These are phyloP conservation scores for Lasioglossum calceatum DNA, from an alignment of 2,888 invertebrate genomes.

Conservation along the genomic window DNA sequence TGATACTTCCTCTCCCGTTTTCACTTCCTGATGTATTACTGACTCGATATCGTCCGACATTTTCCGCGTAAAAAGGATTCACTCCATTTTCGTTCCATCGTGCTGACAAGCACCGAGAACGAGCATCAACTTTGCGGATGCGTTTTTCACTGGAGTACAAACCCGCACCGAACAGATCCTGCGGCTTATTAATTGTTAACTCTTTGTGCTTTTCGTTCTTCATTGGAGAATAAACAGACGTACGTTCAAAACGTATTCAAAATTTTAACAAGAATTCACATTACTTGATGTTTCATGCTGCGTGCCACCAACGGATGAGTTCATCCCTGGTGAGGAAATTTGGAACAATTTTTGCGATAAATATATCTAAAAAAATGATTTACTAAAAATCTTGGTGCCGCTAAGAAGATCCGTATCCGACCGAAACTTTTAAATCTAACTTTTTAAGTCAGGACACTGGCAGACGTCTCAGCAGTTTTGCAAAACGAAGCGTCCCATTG, in stretches of 20 bases:
- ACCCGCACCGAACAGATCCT: background rate
- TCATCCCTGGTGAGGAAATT: background rate
- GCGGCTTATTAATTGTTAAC: background rate
- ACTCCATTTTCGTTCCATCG: slow-evolving; percentile 20
- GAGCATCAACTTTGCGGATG: slow-evolving; percentile 23
- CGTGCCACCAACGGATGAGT: background rate
- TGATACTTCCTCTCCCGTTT: slow-evolving; percentile 34
- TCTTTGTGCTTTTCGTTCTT: background rate
- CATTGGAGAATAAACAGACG: background rate
- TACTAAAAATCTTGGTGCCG: background rate
- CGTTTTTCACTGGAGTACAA: background rate
- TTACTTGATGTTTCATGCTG: background rate
- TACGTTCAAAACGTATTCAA: background rate
- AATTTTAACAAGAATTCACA: background rate
- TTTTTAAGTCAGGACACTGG: background rate
- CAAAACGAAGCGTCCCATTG: background rate
- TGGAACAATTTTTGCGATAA: background rate
- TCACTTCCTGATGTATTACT: slow-evolving; percentile 38
- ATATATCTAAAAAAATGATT: no score
- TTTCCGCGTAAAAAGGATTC: slow-evolving; percentile 14
- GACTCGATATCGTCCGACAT: slow-evolving; percentile 30
- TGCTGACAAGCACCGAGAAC: slow-evolving; percentile 4
- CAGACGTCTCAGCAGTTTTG: background rate
- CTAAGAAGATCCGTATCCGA: no score
- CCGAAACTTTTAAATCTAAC: background rate